Percentiles rank a stretch among this genome's conserved stretches.
These are phyloP conservation scores for Callithrix jacchus DNA, from an alignment of 2,113 vertebrate genomes.

Conservation along the genomic window DNA sequence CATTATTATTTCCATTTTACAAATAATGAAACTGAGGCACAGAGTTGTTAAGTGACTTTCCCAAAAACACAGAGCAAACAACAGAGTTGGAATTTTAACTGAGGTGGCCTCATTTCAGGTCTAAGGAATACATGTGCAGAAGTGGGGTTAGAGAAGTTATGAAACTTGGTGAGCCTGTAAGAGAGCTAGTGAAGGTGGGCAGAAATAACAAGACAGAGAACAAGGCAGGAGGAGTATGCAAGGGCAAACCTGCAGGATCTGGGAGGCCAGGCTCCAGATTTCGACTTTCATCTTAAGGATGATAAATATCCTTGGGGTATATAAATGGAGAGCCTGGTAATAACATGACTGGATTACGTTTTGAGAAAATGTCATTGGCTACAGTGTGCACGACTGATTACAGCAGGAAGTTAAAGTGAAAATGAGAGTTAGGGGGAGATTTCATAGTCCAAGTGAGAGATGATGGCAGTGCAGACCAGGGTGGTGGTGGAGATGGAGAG, in stretches of 20 bases:
- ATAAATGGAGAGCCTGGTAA: not conserved
- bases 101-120: not conserved
- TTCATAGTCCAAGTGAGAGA: not conserved
- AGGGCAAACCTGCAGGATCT: accelerated
- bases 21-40: not conserved
- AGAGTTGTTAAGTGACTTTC: not conserved
- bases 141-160: not conserved
- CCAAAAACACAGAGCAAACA: not conserved
- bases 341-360: not conserved
- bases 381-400: not conserved
- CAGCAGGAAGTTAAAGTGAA: not conserved
- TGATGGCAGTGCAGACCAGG: not conserved
- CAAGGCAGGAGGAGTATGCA: not conserved
- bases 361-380: not conserved
- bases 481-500: not conserved
- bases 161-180: not conserved
- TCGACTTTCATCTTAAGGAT: not conserved
- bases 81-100: not conserved
- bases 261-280: not conserved
- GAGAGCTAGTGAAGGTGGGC: not conserved
- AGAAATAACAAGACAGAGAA: not conserved
- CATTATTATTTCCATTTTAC: not conserved
- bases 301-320: not conserved
- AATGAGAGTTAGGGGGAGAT: not conserved
- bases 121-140: not conserved